Evolutionary conservation across 2,113 vertebrate species (phyloP).

Genomic region (Microcebus lehilahytsara): DNA sequence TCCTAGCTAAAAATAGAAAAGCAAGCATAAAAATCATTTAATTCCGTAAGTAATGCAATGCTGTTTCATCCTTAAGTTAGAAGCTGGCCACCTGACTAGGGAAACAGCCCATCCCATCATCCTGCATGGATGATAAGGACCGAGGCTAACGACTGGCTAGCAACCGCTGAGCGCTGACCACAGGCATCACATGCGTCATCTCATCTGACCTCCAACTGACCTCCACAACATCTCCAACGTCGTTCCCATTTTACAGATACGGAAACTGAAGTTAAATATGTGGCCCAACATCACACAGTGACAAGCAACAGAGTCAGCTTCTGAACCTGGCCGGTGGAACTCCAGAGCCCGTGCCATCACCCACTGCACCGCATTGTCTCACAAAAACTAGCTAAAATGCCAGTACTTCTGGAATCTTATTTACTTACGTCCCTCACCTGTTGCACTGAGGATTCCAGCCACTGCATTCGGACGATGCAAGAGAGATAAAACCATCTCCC

Average conservation of each 20-base stretch:
- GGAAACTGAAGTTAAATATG: neutral
- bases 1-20: conserved; percentile 4
- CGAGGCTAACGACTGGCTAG: neutral
- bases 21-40: neutral
- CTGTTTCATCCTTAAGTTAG: neutral
- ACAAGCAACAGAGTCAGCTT: neutral
- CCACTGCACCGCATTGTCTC: neutral
- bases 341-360: neutral
- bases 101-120: neutral
- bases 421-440: neutral
- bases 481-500: conserved; percentile 28
- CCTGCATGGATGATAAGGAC: neutral
- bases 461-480: neutral
- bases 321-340: neutral
- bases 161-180: neutral
- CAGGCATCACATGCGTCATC: neutral
- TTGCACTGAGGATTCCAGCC: neutral
- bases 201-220: too few species aligned
- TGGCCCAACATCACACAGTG: neutral
- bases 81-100: neutral
- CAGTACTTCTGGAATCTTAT: neutral
- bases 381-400: neutral
- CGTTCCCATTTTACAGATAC: neutral
- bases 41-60: neutral
- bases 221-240: neutral